phyloP scores from a whole-genome alignment of 2,888 invertebrate species.

The Adela reaumurella region DNA sequence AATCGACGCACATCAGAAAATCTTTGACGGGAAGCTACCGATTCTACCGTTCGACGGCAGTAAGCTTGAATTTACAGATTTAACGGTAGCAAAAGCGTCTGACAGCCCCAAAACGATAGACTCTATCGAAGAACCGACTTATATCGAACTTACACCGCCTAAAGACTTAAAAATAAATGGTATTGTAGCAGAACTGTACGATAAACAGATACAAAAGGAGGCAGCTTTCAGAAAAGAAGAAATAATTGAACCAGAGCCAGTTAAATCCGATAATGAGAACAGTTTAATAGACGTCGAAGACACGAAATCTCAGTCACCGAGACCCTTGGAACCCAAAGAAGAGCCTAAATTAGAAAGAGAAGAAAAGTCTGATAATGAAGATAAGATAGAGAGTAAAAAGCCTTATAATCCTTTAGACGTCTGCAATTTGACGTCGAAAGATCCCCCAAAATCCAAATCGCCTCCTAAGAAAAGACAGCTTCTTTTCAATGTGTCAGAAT shows the following conservation, averaged over 20 bases:
- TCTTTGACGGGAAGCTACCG: conserved; percentile 15
- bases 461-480: conserved; percentile 46
- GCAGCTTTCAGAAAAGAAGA: conserved; percentile 36
- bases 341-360: conserved; percentile 14
- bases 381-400: conserved; percentile 30
- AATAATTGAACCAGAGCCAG: conserved; percentile 44
- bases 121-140: conserved; percentile 38
- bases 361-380: conserved; percentile 15
- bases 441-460: conserved; percentile 51
- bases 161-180: conserved; percentile 15
- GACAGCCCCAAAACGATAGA: conserved; percentile 38
- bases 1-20: conserved; percentile 49
- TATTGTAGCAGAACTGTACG: neutral
- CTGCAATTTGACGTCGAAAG: conserved; percentile 59
- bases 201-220: conserved; percentile 21
- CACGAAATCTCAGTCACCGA: conserved; percentile 33
- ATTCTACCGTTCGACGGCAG: conserved; percentile 21
- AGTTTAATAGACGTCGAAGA: conserved; percentile 51
- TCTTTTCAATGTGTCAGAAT: conserved; percentile 29
- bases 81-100: conserved; percentile 24
- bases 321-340: conserved; percentile 18
- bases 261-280: conserved; percentile 34
- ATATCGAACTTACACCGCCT: conserved; percentile 43
- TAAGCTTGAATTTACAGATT: conserved; percentile 40
- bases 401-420: conserved; percentile 62